Evolutionary conservation across 23 tunicate species (phyloP), one percentile per base, ranked within the genome.

Genomic region (Botrylloides violaceus): DNA sequence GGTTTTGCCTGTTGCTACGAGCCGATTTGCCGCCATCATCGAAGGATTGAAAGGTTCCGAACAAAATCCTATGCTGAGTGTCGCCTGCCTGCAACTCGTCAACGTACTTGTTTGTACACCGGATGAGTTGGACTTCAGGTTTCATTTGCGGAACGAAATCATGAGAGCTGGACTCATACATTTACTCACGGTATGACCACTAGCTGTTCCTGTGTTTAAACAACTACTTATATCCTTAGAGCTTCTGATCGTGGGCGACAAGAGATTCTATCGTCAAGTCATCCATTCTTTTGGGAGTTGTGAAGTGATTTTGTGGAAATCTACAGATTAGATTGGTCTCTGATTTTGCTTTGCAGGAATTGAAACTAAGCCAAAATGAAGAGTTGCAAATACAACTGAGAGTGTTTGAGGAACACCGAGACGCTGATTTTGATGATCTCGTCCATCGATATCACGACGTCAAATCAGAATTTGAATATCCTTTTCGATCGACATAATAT

Each of bases 341-440:
- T n/a, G n/a, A n/a, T n/a, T n/a, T n/a, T n/a, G n/a, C n/a, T n/a
- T 62, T 4, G 24, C 53, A 87, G 96, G 87, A 87, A 66, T 77
- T 87, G 33, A 87, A 87, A 36, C 70, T 53, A 24, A 81, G 86
- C 49, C 83, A 76, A 61, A 87, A 87, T 56, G 87, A 87, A 56
- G 96, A 87, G 57, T 71, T 87, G n/a, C 76, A 87, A 72, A 87
- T 81, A 31, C 96, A 87, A 76, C 33, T 87, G 22, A 31, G 72
- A 35, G 96, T 87, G 31, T 87, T 87, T 71, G 96, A 87, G 55
- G 96, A 87, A 32, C 96, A 87, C 63, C 30, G 96, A 49, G 96
- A 87, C 60, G 79, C 28, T 6, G 96, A 87, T 64, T 87, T 87
- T 50, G 96, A 87, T 28, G 96, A 87, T 34, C 79, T 87, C 7